These are phyloP conservation scores for Lasiommata megera DNA, from an alignment of 2,888 invertebrate species.

Conservation along the genomic window DNA sequence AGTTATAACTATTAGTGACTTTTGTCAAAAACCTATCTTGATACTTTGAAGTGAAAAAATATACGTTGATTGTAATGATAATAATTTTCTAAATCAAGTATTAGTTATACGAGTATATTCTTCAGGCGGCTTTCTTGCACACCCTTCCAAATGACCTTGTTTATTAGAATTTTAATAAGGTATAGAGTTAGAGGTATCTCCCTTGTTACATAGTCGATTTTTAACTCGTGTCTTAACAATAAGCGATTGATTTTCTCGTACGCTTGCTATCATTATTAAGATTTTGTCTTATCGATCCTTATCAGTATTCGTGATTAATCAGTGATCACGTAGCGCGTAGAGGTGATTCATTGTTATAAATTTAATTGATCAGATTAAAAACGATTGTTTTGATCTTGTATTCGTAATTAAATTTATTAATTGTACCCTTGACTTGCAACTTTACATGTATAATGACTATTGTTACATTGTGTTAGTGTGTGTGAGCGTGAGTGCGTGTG, in stretches of 20 bases:
- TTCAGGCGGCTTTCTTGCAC: no score
- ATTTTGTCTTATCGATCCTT: slow-evolving; percentile 10
- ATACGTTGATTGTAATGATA: no score
- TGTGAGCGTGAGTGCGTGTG: no score
- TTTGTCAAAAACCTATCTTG: no score
- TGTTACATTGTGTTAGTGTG: no score
- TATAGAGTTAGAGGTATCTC: no score
- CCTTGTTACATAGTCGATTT: not conserved
- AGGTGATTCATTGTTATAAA: slow-evolving; percentile 7
- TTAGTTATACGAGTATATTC: no score
- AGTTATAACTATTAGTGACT: no score
- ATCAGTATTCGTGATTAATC: slow-evolving; percentile 17
- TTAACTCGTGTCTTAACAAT: slow-evolving; percentile 9
- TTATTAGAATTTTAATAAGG: no score
- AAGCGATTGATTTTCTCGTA: slow-evolving; percentile 5
- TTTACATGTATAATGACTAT: not conserved
- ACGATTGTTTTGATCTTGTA: slow-evolving; percentile 10
- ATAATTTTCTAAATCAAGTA: no score
- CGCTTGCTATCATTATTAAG: slow-evolving; percentile 17
- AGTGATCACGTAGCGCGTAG: slow-evolving; percentile 7
- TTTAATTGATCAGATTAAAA: slow-evolving; percentile 9
- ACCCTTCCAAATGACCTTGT: no score
- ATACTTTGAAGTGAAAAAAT: no score
- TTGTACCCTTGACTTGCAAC: not conserved
- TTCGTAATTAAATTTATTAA: not conserved